phyloP scores from a whole-genome alignment of 2,797 vertebrate genomes.

The Sebastes flavidus region DNA sequence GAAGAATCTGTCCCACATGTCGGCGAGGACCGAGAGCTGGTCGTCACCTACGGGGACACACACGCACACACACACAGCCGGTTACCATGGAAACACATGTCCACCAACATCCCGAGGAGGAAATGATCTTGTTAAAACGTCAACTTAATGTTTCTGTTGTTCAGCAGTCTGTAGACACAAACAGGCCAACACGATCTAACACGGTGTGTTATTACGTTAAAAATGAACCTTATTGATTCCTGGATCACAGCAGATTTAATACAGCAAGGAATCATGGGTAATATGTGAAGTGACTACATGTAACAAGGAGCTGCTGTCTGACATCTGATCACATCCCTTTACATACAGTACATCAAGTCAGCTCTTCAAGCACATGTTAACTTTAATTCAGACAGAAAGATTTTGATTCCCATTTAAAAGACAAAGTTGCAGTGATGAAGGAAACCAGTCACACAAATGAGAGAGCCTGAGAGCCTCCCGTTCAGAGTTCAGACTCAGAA shows the following conservation, averaged over 20 bases:
- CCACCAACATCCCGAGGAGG: background rate
- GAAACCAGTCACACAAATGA: too few species aligned
- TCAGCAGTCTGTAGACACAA: background rate
- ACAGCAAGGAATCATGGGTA: background rate
- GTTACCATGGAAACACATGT: conserved; percentile 28
- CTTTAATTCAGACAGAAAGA: background rate
- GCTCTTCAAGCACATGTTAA: background rate
- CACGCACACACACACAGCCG: background rate
- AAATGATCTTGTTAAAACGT: background rate
- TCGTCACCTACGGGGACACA: conserved; percentile 80
- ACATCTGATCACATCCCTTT: background rate
- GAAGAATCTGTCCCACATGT: conserved; percentile 93
- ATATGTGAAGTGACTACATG: too few species aligned
- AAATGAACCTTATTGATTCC: background rate
- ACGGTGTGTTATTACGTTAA: background rate
- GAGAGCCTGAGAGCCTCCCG: too few species aligned
- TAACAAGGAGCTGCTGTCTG: background rate
- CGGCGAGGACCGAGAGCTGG: conserved; percentile 85
- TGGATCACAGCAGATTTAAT: too few species aligned
- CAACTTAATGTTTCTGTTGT: background rate
- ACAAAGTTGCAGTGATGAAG: too few species aligned
- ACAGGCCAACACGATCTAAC: background rate
- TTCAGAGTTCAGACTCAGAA: background rate
- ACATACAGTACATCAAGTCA: background rate
- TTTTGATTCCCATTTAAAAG: background rate